Evolutionary conservation across 1,140 invertebrate genomes (phyloP), one percentile per base, ranked within the genome.

Genomic region (silkworm (Bombyx mori)): DNA sequence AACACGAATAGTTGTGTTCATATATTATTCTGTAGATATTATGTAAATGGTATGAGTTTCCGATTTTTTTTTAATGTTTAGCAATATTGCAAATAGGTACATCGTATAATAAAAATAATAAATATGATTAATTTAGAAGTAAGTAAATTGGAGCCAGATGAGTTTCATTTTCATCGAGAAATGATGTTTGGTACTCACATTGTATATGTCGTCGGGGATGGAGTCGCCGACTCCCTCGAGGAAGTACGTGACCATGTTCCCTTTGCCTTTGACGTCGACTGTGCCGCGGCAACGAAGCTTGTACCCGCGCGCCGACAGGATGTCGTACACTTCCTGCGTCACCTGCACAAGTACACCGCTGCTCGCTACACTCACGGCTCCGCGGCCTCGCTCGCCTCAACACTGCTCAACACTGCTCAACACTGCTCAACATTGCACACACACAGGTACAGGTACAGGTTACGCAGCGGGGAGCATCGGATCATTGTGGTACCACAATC

Each of bases 221-320:
- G 68, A 65, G n/a, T 80, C 78, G 5, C 80, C 82, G n/a, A 82
- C 81, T 5, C 91, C 93, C 55, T 93, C 92, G 50, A 97, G 89
- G 78, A 97, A 96, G 85, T 95, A 97, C 0, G 97, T 98, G n/a
- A 95, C 91, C 96, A 98, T 98, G 49, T 95, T 94, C 1, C 97
- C 97, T 86, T 98, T 98, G 22, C 97, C 97, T 85, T 98, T 98
- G 3, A 98, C 96, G 65, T 96, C 92, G 18, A 98, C 93, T 5
- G 90, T 92, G 1, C 96, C 96, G 9, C 96, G 90, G 77, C 94
- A 95, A 1, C 91, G 92, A 7, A 96, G 88, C 44, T 91, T 90
- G 79, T 94, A 97, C 47, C 94, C 94, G 59, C 93, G 92, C 1
- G 89, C 73, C 57, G 91, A 82, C 8, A 97, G 84, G 65, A 97